A percentile compares a stretch with the other conserved stretches of the same genome.
Conservation (phyloP, 2,797 vertebrate species). For the Triplophysa bombifrons region DNA sequence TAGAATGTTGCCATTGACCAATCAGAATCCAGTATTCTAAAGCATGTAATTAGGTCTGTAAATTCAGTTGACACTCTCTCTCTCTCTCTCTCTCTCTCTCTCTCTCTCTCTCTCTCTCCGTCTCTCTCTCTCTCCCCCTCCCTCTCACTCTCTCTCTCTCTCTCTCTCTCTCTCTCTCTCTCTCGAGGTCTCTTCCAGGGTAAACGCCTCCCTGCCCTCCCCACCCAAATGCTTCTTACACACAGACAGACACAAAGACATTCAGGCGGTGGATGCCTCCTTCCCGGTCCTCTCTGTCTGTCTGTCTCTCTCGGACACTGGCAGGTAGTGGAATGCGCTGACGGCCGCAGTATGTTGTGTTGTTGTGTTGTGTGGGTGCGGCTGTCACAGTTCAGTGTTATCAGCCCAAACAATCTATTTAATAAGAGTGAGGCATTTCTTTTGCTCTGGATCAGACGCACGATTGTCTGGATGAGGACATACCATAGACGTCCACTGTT, state of each 20-base stretch:
- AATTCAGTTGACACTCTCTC: background rate
- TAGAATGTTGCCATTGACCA: background rate
- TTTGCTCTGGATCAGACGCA: constrained; percentile 22
- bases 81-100: background rate
- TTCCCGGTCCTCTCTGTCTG: constrained; percentile 41
- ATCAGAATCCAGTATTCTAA: background rate
- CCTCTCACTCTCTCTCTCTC: background rate
- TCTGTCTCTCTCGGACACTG: constrained; percentile 47
- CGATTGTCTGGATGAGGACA: background rate
- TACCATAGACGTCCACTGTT: background rate
- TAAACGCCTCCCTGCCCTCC: constrained; percentile 51
- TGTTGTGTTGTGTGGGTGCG: constrained; percentile 70
- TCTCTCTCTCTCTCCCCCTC: too few relatives aligned
- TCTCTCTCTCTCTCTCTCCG: too few relatives aligned
- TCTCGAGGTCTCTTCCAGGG: constrained; percentile 23
- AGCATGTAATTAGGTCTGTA: background rate
- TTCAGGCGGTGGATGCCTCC: constrained; percentile 13
- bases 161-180: too few relatives aligned
- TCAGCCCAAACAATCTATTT: constrained; percentile 66
- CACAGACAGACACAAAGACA: constrained; percentile 31
- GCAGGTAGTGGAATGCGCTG: constrained; percentile 83
- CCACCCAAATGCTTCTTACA: constrained; percentile 11
- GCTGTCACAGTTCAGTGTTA: constrained; percentile 67
- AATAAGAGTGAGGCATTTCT: constrained; percentile 61
- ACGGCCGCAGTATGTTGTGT: constrained; percentile 64